phyloP scores from a whole-genome alignment of 1,140 invertebrate genomes.

The Arion vulgaris region DNA sequence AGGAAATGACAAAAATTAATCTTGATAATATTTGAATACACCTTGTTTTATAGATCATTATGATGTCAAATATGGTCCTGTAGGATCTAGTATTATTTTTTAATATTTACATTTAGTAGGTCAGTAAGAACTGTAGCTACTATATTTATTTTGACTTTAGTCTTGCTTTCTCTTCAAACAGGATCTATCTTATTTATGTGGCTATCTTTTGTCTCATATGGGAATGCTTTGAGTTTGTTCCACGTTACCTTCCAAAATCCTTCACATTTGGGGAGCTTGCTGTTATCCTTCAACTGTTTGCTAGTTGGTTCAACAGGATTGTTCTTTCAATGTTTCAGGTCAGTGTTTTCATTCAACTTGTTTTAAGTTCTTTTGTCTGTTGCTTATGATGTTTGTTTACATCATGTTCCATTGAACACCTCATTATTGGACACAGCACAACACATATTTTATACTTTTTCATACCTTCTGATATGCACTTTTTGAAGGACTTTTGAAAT shows the following conservation, averaged over 20 bases:
- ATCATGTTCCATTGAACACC: background rate
- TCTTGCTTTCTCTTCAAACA: background rate
- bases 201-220: background rate
- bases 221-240: slow-evolving; percentile 17
- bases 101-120: too few relatives aligned
- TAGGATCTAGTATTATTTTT: too few relatives aligned
- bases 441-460: background rate
- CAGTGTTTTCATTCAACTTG: background rate
- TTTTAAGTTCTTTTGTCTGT: background rate
- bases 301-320: slow-evolving; percentile 6
- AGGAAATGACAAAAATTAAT: too few relatives aligned
- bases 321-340: background rate
- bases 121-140: too few relatives aligned
- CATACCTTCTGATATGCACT: too few relatives aligned
- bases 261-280: slow-evolving; percentile 32
- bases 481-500: too few relatives aligned
- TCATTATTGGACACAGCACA: too few relatives aligned
- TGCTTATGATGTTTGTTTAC: background rate
- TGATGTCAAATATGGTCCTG: too few relatives aligned
- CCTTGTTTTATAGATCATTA: too few relatives aligned
- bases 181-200: background rate
- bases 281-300: slow-evolving; percentile 16
- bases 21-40: too few relatives aligned
- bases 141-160: too few relatives aligned
- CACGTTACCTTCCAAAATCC: slow-evolving; percentile 3